phyloP scores from a whole-genome alignment of 2,888 invertebrate genomes.

The Dusona sp. region DNA sequence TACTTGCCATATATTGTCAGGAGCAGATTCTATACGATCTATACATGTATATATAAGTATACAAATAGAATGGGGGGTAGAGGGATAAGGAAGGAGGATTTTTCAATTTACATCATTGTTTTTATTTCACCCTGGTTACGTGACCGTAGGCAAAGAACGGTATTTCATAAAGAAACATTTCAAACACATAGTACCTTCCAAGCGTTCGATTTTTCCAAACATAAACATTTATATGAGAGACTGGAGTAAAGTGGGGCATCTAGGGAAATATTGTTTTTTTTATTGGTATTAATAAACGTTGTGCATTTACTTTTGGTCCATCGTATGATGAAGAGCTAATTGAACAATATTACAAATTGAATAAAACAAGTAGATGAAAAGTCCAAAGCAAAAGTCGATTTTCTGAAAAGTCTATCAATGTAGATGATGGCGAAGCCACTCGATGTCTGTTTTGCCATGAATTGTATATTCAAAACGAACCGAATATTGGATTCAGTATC shows the following conservation, averaged over 20 bases:
- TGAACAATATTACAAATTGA: neutral
- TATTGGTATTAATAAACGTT: no score
- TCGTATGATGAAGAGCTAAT: no score
- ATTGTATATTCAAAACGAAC: neutral
- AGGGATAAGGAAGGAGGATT: neutral
- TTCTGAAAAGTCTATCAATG: neutral
- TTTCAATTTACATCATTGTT: neutral
- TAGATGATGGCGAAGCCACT: no score
- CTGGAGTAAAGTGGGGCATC: no score
- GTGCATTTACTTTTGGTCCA: no score
- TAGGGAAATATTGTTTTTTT: no score
- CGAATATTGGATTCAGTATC: neutral
- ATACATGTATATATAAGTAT: neutral
- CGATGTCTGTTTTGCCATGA: no score
- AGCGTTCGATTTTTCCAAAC: no score
- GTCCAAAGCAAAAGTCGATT: neutral
- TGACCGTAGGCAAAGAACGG: neutral
- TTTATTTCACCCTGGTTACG: neutral
- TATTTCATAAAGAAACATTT: neutral
- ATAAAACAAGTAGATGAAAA: neutral
- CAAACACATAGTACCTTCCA: no score
- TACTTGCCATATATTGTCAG: conserved; percentile 20
- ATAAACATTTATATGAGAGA: no score
- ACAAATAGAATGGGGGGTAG: neutral
- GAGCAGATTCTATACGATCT: neutral